Evolutionary conservation across 2,113 vertebrate genomes (phyloP), one percentile per base, ranked within the genome.

Genomic region (Paratilapia polleni): DNA sequence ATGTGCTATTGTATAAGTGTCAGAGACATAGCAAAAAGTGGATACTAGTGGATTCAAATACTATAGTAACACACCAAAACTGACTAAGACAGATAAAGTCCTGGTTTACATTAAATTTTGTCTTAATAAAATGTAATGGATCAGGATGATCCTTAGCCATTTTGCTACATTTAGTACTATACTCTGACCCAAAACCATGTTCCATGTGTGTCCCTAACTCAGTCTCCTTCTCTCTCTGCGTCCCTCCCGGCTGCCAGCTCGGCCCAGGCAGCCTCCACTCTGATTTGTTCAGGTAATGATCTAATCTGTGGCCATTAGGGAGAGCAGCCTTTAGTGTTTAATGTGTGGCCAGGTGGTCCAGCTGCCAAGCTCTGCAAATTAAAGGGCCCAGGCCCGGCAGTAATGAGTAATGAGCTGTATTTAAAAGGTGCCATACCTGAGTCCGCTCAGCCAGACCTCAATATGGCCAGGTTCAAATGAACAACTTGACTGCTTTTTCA

Each of bases 311-410:
- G 81, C 92, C 78, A 95, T 89, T 89, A 91, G 89, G 82, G 90
- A 96, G 84, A 92, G 88, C 92, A 94, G 94, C 90, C 88, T 93
- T 92, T 89, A 92, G 92, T 91, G 90, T 93, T 95, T 95, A 93
- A 94, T 93, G 91, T 86, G 91, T 88, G 94, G 90, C 94, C 95
- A 96, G 95, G 93, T 96, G 95, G 93, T 93, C 87, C 86, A 91
- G 90, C 92, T 95, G 92, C 92, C 86, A 91, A 87, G 89, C 89
- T 86, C 77, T 89, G 81, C 87, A 87, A 93, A 94, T 93, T 91
- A 95, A 95, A 94, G 86, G 85, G 88, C 90, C 80, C 13, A 19
- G 73, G 78, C 87, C 86, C 38, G 1, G 66, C 92, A 89, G 91
- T 88, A 91, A 89, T 93, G 94, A 94, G 90, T 95, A 95, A 95